These are phyloP conservation scores for Genyomyrus donnyi DNA, from an alignment of 2,113 vertebrate genomes.

Conservation along the genomic window DNA sequence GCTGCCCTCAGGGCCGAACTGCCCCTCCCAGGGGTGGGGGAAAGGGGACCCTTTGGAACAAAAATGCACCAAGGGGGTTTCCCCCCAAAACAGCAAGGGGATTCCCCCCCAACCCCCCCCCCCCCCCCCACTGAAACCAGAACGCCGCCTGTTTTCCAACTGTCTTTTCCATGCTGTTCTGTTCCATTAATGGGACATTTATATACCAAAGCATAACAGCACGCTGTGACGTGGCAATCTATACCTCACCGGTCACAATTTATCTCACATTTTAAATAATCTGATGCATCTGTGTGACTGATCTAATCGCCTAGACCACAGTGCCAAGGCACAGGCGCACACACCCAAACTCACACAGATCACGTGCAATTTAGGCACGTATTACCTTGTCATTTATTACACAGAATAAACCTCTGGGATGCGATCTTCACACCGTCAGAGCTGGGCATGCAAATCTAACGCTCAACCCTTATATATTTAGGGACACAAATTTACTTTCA, in stretches of 20 bases:
- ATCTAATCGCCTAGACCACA: not conserved
- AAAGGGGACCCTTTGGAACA: constrained; percentile 70
- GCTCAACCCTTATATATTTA: not conserved
- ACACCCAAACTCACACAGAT: not conserved
- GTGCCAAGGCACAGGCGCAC: not conserved
- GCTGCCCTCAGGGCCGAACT: constrained; percentile 78
- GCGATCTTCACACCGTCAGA: not conserved
- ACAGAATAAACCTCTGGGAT: not conserved
- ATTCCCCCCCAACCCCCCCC: not conserved
- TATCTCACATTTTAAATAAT: not conserved
- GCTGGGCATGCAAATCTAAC: not conserved
- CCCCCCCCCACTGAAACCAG: not conserved
- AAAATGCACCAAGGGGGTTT: not conserved
- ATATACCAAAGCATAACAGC: not conserved
- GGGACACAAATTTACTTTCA: not conserved
- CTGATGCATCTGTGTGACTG: not conserved
- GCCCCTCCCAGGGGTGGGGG: constrained; percentile 77
- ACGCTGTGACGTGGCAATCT: not conserved
- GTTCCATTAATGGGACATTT: not conserved
- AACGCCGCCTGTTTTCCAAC: not conserved
- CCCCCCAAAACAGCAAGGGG: not conserved
- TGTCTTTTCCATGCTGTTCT: not conserved
- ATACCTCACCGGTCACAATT: not conserved
- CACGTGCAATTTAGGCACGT: not conserved
- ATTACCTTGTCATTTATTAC: not conserved